A percentile compares a stretch with the other conserved stretches of the same genome.
Evolutionary conservation across 2,113 vertebrate genomes (phyloP).

Genomic region (Empidonax traillii): DNA sequence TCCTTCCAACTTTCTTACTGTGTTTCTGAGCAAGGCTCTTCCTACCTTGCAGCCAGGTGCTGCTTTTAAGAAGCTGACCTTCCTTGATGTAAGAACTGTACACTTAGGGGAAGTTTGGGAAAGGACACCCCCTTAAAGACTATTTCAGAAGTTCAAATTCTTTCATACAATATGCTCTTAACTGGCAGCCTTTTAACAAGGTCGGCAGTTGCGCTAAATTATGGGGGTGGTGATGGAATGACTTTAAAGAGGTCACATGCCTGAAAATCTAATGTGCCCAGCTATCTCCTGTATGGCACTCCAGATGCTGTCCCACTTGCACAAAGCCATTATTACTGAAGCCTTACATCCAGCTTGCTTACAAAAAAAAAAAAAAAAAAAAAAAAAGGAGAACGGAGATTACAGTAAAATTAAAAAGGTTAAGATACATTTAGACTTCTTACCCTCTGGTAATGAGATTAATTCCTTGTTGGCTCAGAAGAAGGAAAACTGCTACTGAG

Average conservation of each 20-base stretch:
- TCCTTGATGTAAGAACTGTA: neutral
- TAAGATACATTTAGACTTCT: neutral
- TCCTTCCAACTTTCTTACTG: neutral
- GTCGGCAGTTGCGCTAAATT: neutral
- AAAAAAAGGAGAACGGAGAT: neutral
- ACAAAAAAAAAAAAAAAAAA: neutral
- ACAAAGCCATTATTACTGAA: neutral
- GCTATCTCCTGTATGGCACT: neutral
- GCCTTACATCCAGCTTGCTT: neutral
- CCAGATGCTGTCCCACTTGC: neutral
- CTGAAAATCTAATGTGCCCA: neutral
- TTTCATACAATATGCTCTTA: neutral
- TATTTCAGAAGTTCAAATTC: neutral
- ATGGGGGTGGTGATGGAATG: neutral
- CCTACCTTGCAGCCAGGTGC: neutral
- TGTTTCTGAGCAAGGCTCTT: neutral
- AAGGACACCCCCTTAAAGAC: neutral
- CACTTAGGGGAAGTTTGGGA: neutral
- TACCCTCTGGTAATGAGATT: constrained; percentile 37
- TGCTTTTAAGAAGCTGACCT: neutral
- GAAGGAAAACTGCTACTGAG: neutral
- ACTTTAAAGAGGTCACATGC: neutral
- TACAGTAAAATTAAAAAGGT: constrained; percentile 11
- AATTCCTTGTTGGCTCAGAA: neutral
- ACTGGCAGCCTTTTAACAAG: neutral